Evolutionary conservation across 92 coral and sea anemone species (phyloP).

Genomic region (Parazoanthus darwini): DNA sequence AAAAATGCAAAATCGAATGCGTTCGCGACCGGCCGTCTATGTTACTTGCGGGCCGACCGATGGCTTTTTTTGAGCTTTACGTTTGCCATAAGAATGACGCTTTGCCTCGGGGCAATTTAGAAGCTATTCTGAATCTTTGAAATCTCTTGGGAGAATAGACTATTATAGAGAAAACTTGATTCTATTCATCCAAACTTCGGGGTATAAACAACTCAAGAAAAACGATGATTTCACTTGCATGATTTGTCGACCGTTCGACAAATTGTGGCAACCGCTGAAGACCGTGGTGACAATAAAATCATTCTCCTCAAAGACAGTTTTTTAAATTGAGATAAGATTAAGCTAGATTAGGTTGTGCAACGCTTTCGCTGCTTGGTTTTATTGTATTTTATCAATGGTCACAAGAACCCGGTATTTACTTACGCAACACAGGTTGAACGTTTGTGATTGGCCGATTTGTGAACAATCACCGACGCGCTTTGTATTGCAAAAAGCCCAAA

Average conservation of each 20-base stretch:
- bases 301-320: too few relatives aligned
- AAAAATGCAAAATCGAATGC: neutral
- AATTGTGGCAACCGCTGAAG: neutral
- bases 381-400: slow-evolving; percentile 35
- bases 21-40: neutral
- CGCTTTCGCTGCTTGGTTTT: slow-evolving; percentile 1
- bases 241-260: neutral
- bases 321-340: neutral
- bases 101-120: slow-evolving; percentile 8
- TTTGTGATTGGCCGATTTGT: slow-evolving; percentile 17
- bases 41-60: too few relatives aligned
- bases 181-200: neutral
- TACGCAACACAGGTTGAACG: slow-evolving; percentile 21
- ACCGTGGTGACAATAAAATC: neutral
- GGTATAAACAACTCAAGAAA: neutral
- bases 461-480: slow-evolving; percentile 25
- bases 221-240: neutral
- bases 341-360: neutral
- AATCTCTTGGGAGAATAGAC: slow-evolving; percentile 11
- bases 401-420: slow-evolving; percentile 22
- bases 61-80: neutral
- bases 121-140: slow-evolving; percentile 15
- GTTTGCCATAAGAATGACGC: slow-evolving; percentile 10
- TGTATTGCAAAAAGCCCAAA: slow-evolving; percentile 24
- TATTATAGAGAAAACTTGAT: neutral